These are phyloP conservation scores for Graptemys geographica DNA, from an alignment of 2,797 vertebrate genomes.

Conservation along the genomic window DNA sequence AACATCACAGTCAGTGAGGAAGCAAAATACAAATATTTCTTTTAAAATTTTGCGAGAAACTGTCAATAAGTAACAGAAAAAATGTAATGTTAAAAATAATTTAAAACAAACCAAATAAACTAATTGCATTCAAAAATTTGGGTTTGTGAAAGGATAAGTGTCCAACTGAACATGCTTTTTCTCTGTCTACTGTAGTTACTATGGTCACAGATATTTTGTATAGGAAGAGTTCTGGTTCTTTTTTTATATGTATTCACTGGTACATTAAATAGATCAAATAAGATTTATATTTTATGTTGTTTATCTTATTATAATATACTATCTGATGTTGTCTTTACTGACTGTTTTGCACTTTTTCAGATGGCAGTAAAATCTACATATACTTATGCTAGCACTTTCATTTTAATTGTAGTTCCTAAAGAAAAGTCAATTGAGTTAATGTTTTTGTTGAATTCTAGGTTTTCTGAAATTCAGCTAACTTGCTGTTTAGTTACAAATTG, in stretches of 20 bases:
- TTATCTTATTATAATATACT: background rate
- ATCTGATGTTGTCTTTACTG: accelerated
- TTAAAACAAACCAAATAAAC: background rate
- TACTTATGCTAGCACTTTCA: background rate
- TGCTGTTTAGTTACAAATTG: background rate
- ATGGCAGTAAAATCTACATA: background rate
- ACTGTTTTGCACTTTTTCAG: background rate
- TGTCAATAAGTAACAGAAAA: background rate
- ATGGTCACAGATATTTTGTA: background rate
- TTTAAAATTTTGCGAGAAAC: background rate
- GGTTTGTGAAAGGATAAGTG: background rate
- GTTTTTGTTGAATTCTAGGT: background rate
- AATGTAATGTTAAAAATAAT: background rate
- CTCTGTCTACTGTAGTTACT: background rate
- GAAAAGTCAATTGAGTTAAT: background rate
- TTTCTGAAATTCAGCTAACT: background rate
- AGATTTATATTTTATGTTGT: background rate
- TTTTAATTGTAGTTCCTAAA: background rate
- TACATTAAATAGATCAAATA: background rate
- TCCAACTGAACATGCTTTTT: background rate
- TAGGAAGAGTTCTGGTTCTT: background rate
- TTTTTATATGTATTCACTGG: background rate
- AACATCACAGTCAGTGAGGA: background rate
- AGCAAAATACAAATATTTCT: background rate
- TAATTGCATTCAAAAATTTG: background rate